Percentiles rank a stretch among this genome's conserved stretches.
phyloP scores from a whole-genome alignment of 2,888 invertebrate species.

The Volucella zonaria region DNA sequence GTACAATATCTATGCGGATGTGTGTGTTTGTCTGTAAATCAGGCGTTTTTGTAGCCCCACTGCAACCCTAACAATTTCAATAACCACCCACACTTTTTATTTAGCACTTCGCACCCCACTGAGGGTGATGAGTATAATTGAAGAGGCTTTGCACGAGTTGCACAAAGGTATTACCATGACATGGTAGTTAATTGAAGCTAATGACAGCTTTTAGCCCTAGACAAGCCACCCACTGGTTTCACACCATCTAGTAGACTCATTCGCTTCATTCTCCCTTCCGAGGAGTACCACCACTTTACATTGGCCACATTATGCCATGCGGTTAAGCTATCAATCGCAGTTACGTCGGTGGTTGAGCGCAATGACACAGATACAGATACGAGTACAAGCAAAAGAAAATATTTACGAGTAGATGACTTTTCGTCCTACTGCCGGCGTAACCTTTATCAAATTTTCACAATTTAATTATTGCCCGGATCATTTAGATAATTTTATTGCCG shows the following conservation, averaged over 20 bases:
- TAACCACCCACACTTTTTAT: slow-evolving; percentile 35
- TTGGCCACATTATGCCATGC: slow-evolving; percentile 26
- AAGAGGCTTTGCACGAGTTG: slow-evolving; percentile 61
- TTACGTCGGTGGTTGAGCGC: slow-evolving; percentile 37
- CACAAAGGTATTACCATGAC: slow-evolving; percentile 65
- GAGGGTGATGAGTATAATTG: slow-evolving; percentile 59
- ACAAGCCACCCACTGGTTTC: slow-evolving; percentile 52
- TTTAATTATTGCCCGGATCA: slow-evolving; percentile 43
- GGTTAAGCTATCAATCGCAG: slow-evolving; percentile 51
- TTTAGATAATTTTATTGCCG: slow-evolving; percentile 13
- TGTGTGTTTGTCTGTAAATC: background rate
- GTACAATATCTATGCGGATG: background rate
- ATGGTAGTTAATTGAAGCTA: slow-evolving; percentile 72
- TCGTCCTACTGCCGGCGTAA: slow-evolving; percentile 15
- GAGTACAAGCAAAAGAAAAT: no score
- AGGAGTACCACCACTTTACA: background rate
- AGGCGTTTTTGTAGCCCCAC: background rate
- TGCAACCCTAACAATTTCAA: background rate
- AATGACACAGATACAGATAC: slow-evolving; percentile 34
- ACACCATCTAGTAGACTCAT: slow-evolving; percentile 22
- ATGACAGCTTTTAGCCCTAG: slow-evolving; percentile 70
- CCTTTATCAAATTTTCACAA: slow-evolving; percentile 64
- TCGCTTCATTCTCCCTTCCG: background rate
- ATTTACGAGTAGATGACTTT: slow-evolving; percentile 4
- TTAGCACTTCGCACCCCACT: slow-evolving; percentile 22